Conservation (phyloP, 2,888 invertebrate genomes). For the Linnaemya tessellans region DNA sequence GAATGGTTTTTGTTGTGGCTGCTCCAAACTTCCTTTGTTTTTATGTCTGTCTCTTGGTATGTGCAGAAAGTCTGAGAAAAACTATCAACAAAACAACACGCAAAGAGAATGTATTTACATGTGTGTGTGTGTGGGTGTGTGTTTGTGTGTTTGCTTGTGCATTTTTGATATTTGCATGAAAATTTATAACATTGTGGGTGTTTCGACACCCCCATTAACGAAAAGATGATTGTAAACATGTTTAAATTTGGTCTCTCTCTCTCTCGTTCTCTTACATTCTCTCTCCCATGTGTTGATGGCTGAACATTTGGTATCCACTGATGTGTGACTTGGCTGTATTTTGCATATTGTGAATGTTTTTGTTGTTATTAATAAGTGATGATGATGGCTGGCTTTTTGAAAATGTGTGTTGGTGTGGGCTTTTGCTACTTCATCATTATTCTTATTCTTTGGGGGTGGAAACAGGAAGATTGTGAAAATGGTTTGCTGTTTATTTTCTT, state of each 20-base stretch:
- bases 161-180: too few relatives aligned
- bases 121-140: background rate
- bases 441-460: constrained; percentile 59
- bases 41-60: constrained; percentile 21
- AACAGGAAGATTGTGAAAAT: constrained; percentile 46
- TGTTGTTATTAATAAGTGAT: constrained; percentile 43
- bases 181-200: constrained; percentile 32
- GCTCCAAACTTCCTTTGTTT: constrained; percentile 51
- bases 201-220: background rate
- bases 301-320: background rate
- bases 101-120: background rate
- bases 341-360: constrained; percentile 32
- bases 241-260: too few relatives aligned
- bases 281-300: background rate
- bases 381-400: constrained; percentile 55
- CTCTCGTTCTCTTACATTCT: background rate
- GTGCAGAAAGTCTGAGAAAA: constrained; percentile 24
- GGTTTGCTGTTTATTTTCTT: constrained; percentile 5
- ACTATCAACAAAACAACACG: background rate
- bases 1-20: background rate
- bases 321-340: background rate
- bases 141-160: constrained; percentile 7
- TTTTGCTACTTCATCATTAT: constrained; percentile 15
- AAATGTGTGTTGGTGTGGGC: constrained; percentile 18
- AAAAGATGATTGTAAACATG: too few relatives aligned